phyloP scores from a whole-genome alignment of 2,888 invertebrate species.

The Mesopsocus fuscifrons region DNA sequence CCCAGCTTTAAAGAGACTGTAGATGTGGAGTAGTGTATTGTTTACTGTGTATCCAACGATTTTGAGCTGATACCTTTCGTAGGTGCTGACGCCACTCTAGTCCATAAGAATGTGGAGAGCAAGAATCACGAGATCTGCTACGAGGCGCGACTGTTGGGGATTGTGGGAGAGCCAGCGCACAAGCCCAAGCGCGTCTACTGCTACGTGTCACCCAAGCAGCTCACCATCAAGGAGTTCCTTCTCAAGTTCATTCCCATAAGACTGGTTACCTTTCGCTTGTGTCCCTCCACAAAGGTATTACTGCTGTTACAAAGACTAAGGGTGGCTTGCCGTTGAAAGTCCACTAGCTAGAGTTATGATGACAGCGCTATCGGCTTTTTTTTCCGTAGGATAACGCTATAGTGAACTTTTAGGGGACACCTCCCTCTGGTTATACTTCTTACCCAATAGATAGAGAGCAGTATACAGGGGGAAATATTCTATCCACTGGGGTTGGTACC shows the following conservation, averaged over 20 bases:
- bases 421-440: conserved; percentile 1
- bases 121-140: conserved; percentile 74
- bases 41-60: no score
- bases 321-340: no score
- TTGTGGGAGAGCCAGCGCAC: conserved; percentile 37
- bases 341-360: no score
- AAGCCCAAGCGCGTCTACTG: conserved; percentile 77
- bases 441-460: background rate
- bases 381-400: no score
- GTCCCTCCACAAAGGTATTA: conserved; percentile 85
- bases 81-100: conserved; percentile 64
- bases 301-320: no score
- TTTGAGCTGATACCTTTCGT: no score
- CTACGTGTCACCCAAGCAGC: conserved; percentile 78
- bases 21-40: no score
- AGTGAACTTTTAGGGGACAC: no score
- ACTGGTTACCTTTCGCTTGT: conserved; percentile 75
- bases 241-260: conserved; percentile 85
- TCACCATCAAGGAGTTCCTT: conserved; percentile 83
- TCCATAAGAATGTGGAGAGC: conserved; percentile 69
- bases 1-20: no score
- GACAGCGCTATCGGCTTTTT: no score
- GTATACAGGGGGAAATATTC: background rate
- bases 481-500: no score
- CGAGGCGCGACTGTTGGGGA: conserved; percentile 55